Evolutionary conservation across 2,888 invertebrate genomes (phyloP).

Genomic region (Chrysolina oricalcia): DNA sequence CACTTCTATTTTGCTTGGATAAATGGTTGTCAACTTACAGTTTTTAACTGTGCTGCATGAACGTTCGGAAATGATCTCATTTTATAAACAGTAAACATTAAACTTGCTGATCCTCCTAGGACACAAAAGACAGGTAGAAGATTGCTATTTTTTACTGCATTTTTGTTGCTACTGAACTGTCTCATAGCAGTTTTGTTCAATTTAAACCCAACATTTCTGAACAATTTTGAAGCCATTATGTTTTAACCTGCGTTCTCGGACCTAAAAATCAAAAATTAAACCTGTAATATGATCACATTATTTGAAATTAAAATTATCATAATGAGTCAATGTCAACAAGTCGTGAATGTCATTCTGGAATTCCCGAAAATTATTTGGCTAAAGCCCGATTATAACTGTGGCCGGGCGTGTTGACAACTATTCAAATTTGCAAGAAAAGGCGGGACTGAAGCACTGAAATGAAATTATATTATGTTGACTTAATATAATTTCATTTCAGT

Average conservation of each 20-base stretch:
- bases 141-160: background rate
- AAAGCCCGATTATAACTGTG: too few relatives aligned
- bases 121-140: slow-evolving; percentile 48
- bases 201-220: background rate
- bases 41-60: slow-evolving; percentile 73
- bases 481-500: too few relatives aligned
- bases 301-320: slow-evolving; percentile 5
- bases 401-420: too few relatives aligned
- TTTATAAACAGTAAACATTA: slow-evolving; percentile 70
- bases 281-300: background rate
- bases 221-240: slow-evolving; percentile 18
- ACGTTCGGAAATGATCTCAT: slow-evolving; percentile 69
- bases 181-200: slow-evolving; percentile 11
- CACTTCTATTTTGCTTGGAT: background rate
- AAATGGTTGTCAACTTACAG: slow-evolving; percentile 67
- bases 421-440: too few relatives aligned
- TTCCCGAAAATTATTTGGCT: too few relatives aligned
- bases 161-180: slow-evolving; percentile 7
- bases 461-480: too few relatives aligned
- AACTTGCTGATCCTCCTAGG: slow-evolving; percentile 71
- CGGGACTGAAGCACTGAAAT: too few relatives aligned
- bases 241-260: background rate
- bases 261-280: too few relatives aligned
- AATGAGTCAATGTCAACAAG: background rate
- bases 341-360: background rate